A percentile compares a stretch with the other conserved stretches of the same genome.
These are phyloP conservation scores for Morinoia aosen DNA, from an alignment of 2,888 invertebrate species.

Conservation along the genomic window DNA sequence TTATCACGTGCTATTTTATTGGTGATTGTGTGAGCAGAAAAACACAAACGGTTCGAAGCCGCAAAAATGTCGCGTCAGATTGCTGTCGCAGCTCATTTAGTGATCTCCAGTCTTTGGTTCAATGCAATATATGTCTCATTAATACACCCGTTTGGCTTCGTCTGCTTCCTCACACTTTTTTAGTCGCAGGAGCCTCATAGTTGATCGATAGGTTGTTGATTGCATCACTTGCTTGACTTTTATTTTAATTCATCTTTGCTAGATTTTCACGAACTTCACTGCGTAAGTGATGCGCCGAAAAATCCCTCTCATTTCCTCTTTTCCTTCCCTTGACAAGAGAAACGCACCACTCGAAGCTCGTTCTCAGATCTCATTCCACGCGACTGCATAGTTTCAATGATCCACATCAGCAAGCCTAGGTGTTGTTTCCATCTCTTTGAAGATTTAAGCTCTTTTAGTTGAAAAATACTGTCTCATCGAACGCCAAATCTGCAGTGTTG, in stretches of 20 bases:
- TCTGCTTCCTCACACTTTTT: background rate
- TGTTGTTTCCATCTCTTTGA: too few species aligned
- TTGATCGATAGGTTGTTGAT: too few species aligned
- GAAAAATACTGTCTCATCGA: too few species aligned
- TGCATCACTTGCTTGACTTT: too few species aligned
- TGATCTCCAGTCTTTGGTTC: too few species aligned
- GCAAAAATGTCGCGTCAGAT: background rate
- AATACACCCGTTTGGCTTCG: background rate
- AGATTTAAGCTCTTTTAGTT: too few species aligned
- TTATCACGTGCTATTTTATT: background rate
- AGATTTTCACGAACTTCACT: background rate
- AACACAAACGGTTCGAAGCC: background rate
- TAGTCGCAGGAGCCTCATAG: too few species aligned
- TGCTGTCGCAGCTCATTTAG: background rate
- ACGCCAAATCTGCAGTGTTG: too few species aligned
- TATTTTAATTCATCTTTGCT: too few species aligned
- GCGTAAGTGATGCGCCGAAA: background rate
- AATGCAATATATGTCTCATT: background rate
- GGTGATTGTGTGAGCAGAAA: background rate
- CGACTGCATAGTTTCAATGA: background rate
- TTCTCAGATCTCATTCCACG: background rate
- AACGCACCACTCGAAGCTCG: background rate
- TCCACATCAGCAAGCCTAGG: too few species aligned
- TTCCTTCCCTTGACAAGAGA: too few species aligned
- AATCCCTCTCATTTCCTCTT: too few species aligned